Evolutionary conservation across 2,797 vertebrate genomes (phyloP).

Genomic region (Geotria australis): DNA sequence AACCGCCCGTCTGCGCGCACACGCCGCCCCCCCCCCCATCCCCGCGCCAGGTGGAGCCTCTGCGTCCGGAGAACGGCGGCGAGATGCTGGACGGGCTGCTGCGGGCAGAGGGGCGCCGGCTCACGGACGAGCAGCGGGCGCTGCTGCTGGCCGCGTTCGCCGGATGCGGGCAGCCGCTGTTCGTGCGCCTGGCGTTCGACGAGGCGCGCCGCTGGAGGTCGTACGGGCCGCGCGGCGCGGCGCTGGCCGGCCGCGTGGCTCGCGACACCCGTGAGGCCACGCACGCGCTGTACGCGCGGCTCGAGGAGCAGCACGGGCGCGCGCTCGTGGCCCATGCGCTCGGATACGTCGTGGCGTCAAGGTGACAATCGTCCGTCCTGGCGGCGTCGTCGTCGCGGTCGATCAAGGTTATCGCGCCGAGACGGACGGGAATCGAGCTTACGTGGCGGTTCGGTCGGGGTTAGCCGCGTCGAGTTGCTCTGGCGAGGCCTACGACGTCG

Average conservation of each 20-base stretch:
- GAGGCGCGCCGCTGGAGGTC: constrained; percentile 21
- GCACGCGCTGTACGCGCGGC: constrained; percentile 11
- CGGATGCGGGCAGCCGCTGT: constrained; percentile 13
- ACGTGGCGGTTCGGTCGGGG: no score
- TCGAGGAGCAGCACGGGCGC: constrained; percentile 25
- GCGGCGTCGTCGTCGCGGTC: no score
- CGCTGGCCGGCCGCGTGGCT: constrained; percentile 5
- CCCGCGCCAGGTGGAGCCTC: constrained; percentile 6
- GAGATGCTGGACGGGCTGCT: constrained; percentile 15
- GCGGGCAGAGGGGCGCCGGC: constrained; percentile 1
- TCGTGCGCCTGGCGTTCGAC: constrained; percentile 19
- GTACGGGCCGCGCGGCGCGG: constrained; percentile 7
- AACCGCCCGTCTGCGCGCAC: background rate
- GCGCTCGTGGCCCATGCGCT: constrained; percentile 17
- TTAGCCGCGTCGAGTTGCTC: no score
- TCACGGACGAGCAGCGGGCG: constrained; percentile 13
- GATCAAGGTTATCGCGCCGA: no score
- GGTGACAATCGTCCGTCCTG: constrained; percentile 7
- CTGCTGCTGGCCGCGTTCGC: constrained; percentile 13
- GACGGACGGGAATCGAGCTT: no score
- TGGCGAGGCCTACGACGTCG: no score
- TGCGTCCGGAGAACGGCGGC: constrained; percentile 12
- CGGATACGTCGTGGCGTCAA: constrained; percentile 21
- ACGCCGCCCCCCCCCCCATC: no score
- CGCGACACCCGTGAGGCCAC: constrained; percentile 11